Conservation (phyloP, 2,888 invertebrate genomes). For the Oscheius sp. region DNA sequence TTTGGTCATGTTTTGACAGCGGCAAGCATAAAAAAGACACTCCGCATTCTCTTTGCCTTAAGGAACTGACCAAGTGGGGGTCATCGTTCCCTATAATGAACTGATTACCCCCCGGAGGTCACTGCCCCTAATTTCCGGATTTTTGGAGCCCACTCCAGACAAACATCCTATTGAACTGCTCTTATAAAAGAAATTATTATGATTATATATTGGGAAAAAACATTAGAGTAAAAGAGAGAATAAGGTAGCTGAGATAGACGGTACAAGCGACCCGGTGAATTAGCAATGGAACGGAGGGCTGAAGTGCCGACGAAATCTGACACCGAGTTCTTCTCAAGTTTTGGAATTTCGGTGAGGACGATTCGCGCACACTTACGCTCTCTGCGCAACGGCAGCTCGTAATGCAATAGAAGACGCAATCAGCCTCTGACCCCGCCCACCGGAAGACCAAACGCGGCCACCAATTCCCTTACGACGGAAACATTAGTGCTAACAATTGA, state of each 20-base stretch:
- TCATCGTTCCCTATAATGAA: too few relatives aligned
- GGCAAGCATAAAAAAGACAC: too few relatives aligned
- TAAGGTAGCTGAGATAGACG: not conserved
- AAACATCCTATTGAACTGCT: too few relatives aligned
- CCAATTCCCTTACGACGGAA: slow-evolving; percentile 29
- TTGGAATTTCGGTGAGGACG: slow-evolving; percentile 19
- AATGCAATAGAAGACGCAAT: slow-evolving; percentile 31
- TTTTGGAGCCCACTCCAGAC: too few relatives aligned
- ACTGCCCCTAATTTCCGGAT: not conserved
- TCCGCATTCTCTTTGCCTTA: too few relatives aligned
- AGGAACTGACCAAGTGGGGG: too few relatives aligned
- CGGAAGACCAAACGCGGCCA: slow-evolving; percentile 30
- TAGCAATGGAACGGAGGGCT: slow-evolving; percentile 20
- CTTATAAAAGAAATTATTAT: too few relatives aligned
- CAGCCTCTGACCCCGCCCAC: slow-evolving; percentile 30
- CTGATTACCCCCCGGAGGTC: not conserved
- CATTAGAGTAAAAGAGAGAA: not conserved
- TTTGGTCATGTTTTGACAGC: too few relatives aligned
- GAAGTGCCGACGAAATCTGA: slow-evolving; percentile 21
- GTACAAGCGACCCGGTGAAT: slow-evolving; percentile 4
- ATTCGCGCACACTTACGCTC: slow-evolving; percentile 21
- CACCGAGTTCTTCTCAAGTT: slow-evolving; percentile 19
- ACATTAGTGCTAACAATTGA: slow-evolving; percentile 20
- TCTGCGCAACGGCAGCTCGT: slow-evolving; percentile 27
- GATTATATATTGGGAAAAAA: not conserved